Conservation (phyloP, 2,797 vertebrate species). For the Hyperoplus immaculatus region DNA sequence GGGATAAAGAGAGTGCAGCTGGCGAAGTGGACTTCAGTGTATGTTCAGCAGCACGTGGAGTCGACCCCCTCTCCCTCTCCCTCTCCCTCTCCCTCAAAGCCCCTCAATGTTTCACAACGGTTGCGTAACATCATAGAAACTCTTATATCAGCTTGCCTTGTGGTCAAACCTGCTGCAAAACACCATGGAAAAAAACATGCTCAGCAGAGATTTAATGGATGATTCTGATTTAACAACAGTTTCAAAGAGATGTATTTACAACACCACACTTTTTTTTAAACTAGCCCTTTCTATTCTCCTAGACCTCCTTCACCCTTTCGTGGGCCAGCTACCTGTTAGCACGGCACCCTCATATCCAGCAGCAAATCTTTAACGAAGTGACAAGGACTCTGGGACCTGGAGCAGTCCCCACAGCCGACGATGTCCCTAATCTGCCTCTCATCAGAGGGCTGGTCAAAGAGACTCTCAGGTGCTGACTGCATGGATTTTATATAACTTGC, state of each 20-base stretch:
- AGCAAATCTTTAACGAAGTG: slow-evolving; percentile 88
- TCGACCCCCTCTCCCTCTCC: slow-evolving; percentile 19
- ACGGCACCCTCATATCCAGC: slow-evolving; percentile 87
- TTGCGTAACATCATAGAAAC: slow-evolving; percentile 52
- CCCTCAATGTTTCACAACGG: slow-evolving; percentile 35
- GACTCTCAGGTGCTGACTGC: slow-evolving; percentile 88
- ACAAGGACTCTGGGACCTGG: slow-evolving; percentile 82
- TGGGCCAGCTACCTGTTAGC: slow-evolving; percentile 94
- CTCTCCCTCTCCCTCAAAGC: slow-evolving; percentile 24
- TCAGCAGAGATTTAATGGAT: neutral
- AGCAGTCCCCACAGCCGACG: slow-evolving; percentile 83
- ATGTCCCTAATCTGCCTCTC: slow-evolving; percentile 88
- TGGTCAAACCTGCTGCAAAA: slow-evolving; percentile 31
- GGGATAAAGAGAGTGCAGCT: slow-evolving; percentile 39
- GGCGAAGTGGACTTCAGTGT: slow-evolving; percentile 7
- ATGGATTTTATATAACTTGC: neutral
- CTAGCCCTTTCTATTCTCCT: neutral
- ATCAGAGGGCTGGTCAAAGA: slow-evolving; percentile 94
- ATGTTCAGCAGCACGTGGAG: slow-evolving; percentile 46
- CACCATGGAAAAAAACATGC: neutral
- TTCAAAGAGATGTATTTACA: neutral
- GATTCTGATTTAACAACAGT: neutral
- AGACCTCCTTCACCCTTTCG: slow-evolving; percentile 95
- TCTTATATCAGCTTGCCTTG: slow-evolving; percentile 34
- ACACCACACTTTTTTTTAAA: neutral